A percentile compares a stretch with the other conserved stretches of the same genome.
These are phyloP conservation scores for Tursiops truncatus DNA, from an alignment of 2,113 vertebrate species.

Conservation along the genomic window DNA sequence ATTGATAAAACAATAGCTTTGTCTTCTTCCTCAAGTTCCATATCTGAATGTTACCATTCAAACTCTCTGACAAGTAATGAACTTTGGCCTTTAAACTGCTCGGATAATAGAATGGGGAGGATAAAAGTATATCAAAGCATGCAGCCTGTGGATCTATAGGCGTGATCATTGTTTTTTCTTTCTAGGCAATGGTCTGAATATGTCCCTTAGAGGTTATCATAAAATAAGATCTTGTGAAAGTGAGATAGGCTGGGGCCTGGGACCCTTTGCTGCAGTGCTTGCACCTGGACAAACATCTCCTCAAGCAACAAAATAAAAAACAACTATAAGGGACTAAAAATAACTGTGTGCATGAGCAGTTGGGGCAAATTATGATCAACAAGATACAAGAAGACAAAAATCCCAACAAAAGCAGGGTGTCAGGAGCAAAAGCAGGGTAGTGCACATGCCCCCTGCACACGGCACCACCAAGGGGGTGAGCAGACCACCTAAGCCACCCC, in stretches of 20 bases:
- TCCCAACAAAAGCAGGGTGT: neutral
- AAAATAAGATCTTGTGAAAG: constrained; percentile 30
- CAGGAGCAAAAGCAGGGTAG: too few species aligned
- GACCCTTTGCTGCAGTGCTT: neutral
- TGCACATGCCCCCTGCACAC: neutral
- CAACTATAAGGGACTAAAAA: neutral
- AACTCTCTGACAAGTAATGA: neutral
- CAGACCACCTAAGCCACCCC: neutral
- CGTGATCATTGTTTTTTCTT: neutral
- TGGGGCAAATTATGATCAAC: neutral
- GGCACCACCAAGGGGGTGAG: neutral
- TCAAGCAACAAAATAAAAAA: neutral
- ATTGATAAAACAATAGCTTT: neutral
- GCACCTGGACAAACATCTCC: neutral
- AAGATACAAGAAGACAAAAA: neutral
- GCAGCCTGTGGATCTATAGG: neutral
- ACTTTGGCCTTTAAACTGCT: neutral
- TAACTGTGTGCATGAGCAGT: neutral
- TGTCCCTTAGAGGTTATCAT: neutral
- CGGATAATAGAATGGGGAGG: too few species aligned
- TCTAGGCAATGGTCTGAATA: neutral
- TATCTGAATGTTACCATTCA: neutral
- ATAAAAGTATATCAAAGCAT: neutral
- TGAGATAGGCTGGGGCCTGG: neutral
- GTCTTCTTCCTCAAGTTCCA: neutral